A percentile compares a stretch with the other conserved stretches of the same genome.
Evolutionary conservation across 2,888 invertebrate genomes (phyloP).

Genomic region (Macropis europaea): DNA sequence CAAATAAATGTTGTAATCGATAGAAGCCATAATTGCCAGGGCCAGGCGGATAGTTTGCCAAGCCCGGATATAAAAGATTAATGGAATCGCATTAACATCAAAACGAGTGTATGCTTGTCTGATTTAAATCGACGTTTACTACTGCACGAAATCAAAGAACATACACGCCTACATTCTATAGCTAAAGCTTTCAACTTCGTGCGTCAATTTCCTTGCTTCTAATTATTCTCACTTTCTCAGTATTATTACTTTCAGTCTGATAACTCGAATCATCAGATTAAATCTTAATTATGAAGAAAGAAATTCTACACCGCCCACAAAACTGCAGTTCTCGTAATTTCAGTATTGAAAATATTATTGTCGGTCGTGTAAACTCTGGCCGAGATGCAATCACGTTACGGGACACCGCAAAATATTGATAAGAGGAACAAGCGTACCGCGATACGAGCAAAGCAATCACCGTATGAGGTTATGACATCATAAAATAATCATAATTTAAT

Average conservation of each 20-base stretch:
- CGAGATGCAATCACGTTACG: not conserved
- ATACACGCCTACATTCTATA: no score
- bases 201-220: no score
- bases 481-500: not conserved
- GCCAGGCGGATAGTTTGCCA: slow-evolving; percentile 2
- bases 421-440: slow-evolving; percentile 1
- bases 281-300: no score
- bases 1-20: not conserved
- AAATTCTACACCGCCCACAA: no score
- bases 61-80: slow-evolving; percentile 9
- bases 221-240: no score
- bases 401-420: slow-evolving; percentile 6
- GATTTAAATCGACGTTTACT: slow-evolving; percentile 46
- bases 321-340: no score
- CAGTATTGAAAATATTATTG: not conserved
- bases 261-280: no score
- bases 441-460: not conserved
- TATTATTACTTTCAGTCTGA: no score
- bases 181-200: no score
- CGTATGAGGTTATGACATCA: not conserved
- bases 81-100: slow-evolving; percentile 15
- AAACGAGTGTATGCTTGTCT: not conserved
- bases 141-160: slow-evolving; percentile 30
- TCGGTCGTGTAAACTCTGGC: not conserved
- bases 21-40: not conserved